Conservation (phyloP, 2,113 vertebrate genomes). For the Oryzias curvinotus region DNA sequence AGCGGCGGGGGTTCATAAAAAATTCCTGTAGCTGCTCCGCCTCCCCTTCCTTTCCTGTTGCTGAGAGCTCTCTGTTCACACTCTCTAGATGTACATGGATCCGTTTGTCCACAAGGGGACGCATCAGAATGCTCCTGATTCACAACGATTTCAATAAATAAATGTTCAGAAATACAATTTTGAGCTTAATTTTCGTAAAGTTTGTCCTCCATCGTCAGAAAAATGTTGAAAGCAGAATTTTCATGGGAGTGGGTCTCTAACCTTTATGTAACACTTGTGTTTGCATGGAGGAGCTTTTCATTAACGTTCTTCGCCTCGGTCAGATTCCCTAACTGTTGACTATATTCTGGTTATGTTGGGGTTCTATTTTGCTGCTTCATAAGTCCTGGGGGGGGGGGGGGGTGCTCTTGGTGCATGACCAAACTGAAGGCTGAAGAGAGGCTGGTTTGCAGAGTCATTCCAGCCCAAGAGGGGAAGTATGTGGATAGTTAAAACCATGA, state of each 20-base stretch:
- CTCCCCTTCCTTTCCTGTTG: too few relatives aligned
- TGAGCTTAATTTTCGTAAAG: too few relatives aligned
- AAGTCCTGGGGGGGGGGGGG: slow-evolving; percentile 53
- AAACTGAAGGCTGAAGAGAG: slow-evolving; percentile 63
- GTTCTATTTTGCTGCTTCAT: slow-evolving; percentile 57
- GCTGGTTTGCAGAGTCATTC: slow-evolving; percentile 49
- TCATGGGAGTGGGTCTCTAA: background rate
- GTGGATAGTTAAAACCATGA: slow-evolving; percentile 16
- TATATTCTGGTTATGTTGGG: slow-evolving; percentile 31
- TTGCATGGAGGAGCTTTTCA: slow-evolving; percentile 17
- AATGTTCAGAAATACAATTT: too few relatives aligned
- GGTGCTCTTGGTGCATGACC: slow-evolving; percentile 51
- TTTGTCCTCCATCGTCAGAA: too few relatives aligned
- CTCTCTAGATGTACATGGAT: too few relatives aligned
- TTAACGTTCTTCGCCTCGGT: slow-evolving; percentile 15
- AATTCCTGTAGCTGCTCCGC: too few relatives aligned
- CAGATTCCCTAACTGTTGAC: slow-evolving; percentile 5
- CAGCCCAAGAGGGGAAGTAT: slow-evolving; percentile 55
- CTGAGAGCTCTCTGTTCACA: too few relatives aligned
- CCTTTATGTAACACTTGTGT: background rate
- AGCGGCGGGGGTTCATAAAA: too few relatives aligned
- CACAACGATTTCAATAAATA: too few relatives aligned
- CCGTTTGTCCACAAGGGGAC: too few relatives aligned
- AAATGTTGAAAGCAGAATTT: too few relatives aligned
- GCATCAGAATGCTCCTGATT: too few relatives aligned